phyloP scores from a whole-genome alignment of 1,140 invertebrate species.

The Leptinotarsa defecta region DNA sequence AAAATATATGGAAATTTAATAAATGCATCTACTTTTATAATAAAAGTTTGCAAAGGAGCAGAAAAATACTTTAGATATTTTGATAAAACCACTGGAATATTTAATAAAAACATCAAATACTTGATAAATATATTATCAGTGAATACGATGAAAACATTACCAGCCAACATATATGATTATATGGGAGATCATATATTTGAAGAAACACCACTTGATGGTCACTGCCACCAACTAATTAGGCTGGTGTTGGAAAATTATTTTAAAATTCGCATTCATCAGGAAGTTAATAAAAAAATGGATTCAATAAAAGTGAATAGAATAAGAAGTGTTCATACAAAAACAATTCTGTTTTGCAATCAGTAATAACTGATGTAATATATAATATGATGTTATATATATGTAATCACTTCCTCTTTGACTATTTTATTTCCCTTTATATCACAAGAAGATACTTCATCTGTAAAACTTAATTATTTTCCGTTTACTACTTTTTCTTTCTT shows the following conservation, averaged over 20 bases:
- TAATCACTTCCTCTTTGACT: no score
- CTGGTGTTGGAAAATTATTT: constrained; percentile 28
- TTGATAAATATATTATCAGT: background rate
- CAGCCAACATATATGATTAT: constrained; percentile 8
- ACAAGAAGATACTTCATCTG: no score
- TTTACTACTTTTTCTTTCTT: no score
- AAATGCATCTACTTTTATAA: constrained; percentile 8
- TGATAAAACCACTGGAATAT: constrained; percentile 13
- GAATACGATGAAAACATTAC: constrained; percentile 1
- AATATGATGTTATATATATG: no score
- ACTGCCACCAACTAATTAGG: constrained; percentile 12
- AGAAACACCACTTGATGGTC: constrained; percentile 15
- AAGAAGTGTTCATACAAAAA: constrained; percentile 6
- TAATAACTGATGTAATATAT: background rate
- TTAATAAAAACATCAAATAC: constrained; percentile 8
- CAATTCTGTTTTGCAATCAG: background rate
- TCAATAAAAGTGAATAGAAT: background rate
- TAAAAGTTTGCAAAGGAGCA: constrained; percentile 9
- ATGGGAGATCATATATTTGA: constrained; percentile 23
- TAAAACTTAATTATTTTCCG: no score
- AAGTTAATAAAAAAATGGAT: constrained; percentile 8
- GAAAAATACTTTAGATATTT: constrained; percentile 25
- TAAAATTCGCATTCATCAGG: constrained; percentile 27
- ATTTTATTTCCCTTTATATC: no score
- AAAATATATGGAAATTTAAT: constrained; percentile 24